Evolutionary conservation across 2,888 invertebrate species (phyloP).

Genomic region (Acronicta aceris): DNA sequence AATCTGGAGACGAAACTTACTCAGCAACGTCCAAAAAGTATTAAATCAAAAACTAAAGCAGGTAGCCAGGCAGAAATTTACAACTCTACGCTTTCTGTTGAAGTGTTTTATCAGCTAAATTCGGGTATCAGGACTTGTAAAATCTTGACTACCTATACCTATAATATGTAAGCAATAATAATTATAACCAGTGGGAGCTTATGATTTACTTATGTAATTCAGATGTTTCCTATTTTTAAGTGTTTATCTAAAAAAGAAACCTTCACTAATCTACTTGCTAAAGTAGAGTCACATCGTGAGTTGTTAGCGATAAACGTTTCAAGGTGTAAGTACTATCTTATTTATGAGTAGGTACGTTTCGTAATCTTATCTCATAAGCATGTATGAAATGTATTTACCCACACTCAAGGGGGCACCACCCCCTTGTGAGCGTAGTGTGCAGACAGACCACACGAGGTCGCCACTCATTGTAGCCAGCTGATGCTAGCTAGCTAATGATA

Average conservation of each 20-base stretch:
- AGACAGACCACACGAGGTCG: neutral
- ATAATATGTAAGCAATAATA: too few relatives aligned
- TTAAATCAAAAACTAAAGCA: too few relatives aligned
- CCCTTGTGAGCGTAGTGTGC: neutral
- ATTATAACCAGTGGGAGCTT: too few relatives aligned
- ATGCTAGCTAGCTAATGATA: too few relatives aligned
- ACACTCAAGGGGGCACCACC: neutral
- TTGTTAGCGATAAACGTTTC: neutral
- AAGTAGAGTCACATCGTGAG: neutral
- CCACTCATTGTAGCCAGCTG: too few relatives aligned
- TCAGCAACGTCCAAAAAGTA: too few relatives aligned
- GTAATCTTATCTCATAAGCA: constrained; percentile 1
- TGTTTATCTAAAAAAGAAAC: neutral
- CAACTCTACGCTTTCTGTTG: too few relatives aligned
- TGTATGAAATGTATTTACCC: neutral
- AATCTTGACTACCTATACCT: too few relatives aligned
- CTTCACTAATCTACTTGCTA: neutral
- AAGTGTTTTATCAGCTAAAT: too few relatives aligned
- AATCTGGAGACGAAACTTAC: too few relatives aligned
- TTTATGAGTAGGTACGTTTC: neutral
- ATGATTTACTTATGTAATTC: neutral
- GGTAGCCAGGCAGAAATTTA: too few relatives aligned
- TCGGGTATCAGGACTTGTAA: too few relatives aligned
- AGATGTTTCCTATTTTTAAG: neutral
- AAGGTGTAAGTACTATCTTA: neutral